A percentile compares a stretch with the other conserved stretches of the same genome.
Evolutionary conservation across 1,140 invertebrate species (phyloP).

Genomic region (Acyrthosiphon pisum): DNA sequence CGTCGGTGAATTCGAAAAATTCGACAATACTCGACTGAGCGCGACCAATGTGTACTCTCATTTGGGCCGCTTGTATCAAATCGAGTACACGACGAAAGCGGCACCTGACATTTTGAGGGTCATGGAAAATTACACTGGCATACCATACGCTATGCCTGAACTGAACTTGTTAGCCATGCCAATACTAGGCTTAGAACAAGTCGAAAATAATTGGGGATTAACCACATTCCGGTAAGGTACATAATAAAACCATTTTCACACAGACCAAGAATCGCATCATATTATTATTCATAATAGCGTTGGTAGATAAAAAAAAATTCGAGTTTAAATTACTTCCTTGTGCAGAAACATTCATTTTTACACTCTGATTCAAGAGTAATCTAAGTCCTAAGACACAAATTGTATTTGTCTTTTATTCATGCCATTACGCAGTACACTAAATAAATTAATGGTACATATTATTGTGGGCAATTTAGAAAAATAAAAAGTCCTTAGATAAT

Average conservation of each 20-base stretch:
- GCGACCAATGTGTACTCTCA: not conserved
- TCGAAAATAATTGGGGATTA: conserved; percentile 89
- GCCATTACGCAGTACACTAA: not conserved
- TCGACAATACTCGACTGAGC: not conserved
- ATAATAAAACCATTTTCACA: not conserved
- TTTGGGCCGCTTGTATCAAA: conserved; percentile 61
- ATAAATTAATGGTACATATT: not conserved
- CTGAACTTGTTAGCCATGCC: conserved; percentile 89
- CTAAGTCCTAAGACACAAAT: not conserved
- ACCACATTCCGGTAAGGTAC: conserved; percentile 72
- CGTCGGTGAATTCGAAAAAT: conserved; percentile 70
- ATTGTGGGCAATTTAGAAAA: not conserved
- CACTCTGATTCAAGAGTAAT: not conserved
- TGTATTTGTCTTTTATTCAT: not conserved
- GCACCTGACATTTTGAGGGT: conserved; percentile 62
- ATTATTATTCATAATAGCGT: not conserved
- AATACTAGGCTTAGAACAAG: conserved; percentile 91
- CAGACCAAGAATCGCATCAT: not conserved
- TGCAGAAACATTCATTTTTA: not conserved
- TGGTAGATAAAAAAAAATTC: not conserved
- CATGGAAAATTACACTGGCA: conserved; percentile 59
- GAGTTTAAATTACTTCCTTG: not conserved
- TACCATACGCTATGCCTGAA: conserved; percentile 62
- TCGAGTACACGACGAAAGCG: conserved; percentile 63
- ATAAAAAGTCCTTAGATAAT: not conserved